Conservation (phyloP, 2,113 vertebrate species). For the Mus pahari region DNA sequence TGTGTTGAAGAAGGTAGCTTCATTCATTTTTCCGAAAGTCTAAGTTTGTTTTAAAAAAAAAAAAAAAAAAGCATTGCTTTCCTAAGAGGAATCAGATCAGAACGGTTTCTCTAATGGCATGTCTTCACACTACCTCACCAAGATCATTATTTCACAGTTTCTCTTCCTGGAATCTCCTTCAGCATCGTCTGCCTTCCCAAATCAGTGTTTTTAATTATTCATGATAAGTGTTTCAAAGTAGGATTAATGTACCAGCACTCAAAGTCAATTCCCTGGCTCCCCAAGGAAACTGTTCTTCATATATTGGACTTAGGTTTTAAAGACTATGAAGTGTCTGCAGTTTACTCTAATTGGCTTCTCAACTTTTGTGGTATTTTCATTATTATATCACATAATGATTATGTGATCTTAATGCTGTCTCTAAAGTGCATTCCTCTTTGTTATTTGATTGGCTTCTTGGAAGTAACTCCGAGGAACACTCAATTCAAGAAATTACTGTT, state of each 20-base stretch:
- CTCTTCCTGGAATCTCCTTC: slow-evolving; percentile 77
- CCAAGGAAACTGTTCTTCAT: slow-evolving; percentile 60
- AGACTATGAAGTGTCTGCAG: slow-evolving; percentile 19
- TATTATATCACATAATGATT: slow-evolving; percentile 35
- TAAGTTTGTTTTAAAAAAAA: neutral
- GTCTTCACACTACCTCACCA: slow-evolving; percentile 47
- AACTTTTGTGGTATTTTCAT: slow-evolving; percentile 41
- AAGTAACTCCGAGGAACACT: neutral
- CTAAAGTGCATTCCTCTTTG: slow-evolving; percentile 44
- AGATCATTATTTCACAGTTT: slow-evolving; percentile 62
- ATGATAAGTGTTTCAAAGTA: slow-evolving; percentile 86
- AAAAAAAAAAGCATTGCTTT: neutral
- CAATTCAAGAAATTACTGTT: neutral
- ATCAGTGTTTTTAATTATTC: slow-evolving; percentile 87
- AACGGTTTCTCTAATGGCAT: slow-evolving; percentile 53
- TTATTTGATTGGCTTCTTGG: slow-evolving; percentile 53
- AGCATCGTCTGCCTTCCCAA: slow-evolving; percentile 76
- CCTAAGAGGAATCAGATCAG: slow-evolving; percentile 24
- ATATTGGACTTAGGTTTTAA: slow-evolving; percentile 30
- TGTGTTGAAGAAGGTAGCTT: neutral
- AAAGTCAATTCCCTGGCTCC: slow-evolving; percentile 75
- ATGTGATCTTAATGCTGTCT: slow-evolving; percentile 30
- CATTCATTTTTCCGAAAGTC: slow-evolving; percentile 33
- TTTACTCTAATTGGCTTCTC: slow-evolving; percentile 62
- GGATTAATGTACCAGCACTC: slow-evolving; percentile 79